Base-by-base conservation (phyloP, 1,140 invertebrate species). In the Dinoponera quadriceps region DNA sequence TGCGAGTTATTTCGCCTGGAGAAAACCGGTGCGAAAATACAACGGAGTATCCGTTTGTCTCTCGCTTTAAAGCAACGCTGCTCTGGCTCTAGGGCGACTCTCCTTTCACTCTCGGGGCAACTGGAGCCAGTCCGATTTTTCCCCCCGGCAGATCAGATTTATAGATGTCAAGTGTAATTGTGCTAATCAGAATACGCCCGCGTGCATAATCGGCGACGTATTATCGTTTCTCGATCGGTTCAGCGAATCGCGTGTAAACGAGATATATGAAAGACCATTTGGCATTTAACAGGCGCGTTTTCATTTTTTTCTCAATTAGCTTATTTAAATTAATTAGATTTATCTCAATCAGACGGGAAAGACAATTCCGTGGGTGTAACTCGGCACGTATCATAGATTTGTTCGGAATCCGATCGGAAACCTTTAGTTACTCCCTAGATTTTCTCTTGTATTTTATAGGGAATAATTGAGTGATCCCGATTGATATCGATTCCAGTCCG, bases 31-130 rank as follows among this genome's bases (percentile, higher is more conserved):
- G 13, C 54, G 54, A 20, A 66, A 54, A 51, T 25, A 29, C 16
- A 54, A 11, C 13, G 14, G n/a, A 63, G 33, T 65, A 54, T 66
- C 18, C 63, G 2, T 59, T 44, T 60, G 25, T 33, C 25, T n/a
- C 13, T 33, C 38, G 13, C 20, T 62, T 60, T 75, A 25, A 27
- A 77, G 13, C 16, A 65, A 77, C 18, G 11, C 38, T 7, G 33
- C 7, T 7, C 2, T 7, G 0, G 7, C 2, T 66, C 4, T 27
- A 27, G 16, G n/a, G 20, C 18, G 11, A 57, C 22, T 57, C 22
- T 57, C 75, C 63, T 78, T 78, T 78, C 75, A 78, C 51, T 78
- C 22, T 69, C 27, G 54, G 5, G 54, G 54, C 54, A 55, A 51
- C 11, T 57, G 20, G 38, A 48, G 49, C 74, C 22, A 44, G 62